Base-by-base conservation (phyloP, 2,888 invertebrate genomes). In the Margaritifera margaritifera region DNA sequence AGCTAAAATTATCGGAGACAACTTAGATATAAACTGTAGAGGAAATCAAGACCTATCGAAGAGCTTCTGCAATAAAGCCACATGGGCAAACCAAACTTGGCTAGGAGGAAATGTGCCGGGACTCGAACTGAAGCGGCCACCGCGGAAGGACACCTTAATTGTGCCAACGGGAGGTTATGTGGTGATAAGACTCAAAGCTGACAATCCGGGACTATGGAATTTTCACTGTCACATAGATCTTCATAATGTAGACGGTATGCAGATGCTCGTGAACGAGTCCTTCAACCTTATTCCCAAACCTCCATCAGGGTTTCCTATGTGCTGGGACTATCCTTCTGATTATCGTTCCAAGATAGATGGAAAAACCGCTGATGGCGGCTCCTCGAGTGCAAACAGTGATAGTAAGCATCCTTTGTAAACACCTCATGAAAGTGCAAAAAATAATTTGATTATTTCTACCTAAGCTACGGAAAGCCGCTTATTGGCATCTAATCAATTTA, bases 181-280 rank as follows among this genome's bases (percentile, higher is more conserved):
- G n/a, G 84, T 87, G 1, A 67, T 87, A n/a, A 72, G 87, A 52
- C 81, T 88, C 68, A 77, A 74, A 59, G 84, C 86, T 11, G 77
- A 85, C 61, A 88, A 87, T 62, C 88, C 88, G 1, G 88, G 88
- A 0, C n/a, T 81, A 24, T 88, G 88, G 88, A 75, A 84, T 54
- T 75, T 87, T 74, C 87, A 87, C 66, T 87, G 87, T 69, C 88
- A 88, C 69, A 84, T 86, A 54, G 83, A 84, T 50, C 65, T n/a
- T n/a, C n/a, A n/a, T n/a, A n/a, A n/a, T n/a, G n/a, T n/a, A n/a
- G n/a, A n/a, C n/a, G n/a, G n/a, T 84, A 87, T 88, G 87, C 83
- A 82, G 4, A 69, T 88, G 69, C 50, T 86, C 52, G 27, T 87
- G 1, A 85, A 86, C 62, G 86, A 85, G 68, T 84, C 84, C 15